Evolutionary conservation across 2,888 invertebrate species (phyloP).

Genomic region (Agrotis exclamationis): DNA sequence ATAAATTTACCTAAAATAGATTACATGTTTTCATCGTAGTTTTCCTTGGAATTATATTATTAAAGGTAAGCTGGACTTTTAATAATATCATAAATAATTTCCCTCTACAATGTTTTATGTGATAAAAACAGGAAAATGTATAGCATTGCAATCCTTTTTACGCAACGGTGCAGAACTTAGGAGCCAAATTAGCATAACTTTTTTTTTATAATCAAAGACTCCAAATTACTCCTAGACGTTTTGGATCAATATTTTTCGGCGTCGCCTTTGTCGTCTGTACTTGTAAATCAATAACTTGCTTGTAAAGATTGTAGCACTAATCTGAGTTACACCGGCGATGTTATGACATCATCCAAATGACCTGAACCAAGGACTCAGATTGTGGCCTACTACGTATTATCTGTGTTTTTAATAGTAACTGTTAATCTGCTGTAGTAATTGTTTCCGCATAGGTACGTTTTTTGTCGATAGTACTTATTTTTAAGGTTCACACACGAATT

Average conservation of each 20-base stretch:
- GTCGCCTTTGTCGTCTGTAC: slow-evolving; percentile 25
- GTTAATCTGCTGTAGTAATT: slow-evolving; percentile 1
- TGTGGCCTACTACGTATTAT: slow-evolving; percentile 28
- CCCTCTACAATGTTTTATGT: neutral
- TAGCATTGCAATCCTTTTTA: neutral
- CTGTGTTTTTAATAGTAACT: slow-evolving; percentile 7
- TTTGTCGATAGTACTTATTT: neutral
- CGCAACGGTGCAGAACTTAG: neutral
- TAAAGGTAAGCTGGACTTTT: slow-evolving; percentile 74
- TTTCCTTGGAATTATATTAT: slow-evolving; percentile 69
- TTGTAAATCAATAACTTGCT: slow-evolving; percentile 56
- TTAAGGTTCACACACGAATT: neutral
- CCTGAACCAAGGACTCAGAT: slow-evolving; percentile 68
- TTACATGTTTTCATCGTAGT: slow-evolving; percentile 78
- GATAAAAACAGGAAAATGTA: neutral
- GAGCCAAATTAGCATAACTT: neutral
- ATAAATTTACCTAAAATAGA: slow-evolving; percentile 77
- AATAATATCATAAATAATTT: slow-evolving; percentile 13
- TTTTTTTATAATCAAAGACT: neutral
- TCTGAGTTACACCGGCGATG: slow-evolving; percentile 29
- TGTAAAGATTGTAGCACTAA: slow-evolving; percentile 43
- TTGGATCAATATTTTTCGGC: slow-evolving; percentile 57
- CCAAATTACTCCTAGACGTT: neutral
- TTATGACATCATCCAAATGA: slow-evolving; percentile 76
- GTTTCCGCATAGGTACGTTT: slow-evolving; percentile 32